Evolutionary conservation across 2,888 invertebrate species (phyloP).

Genomic region (Troides oblongomaculatus): DNA sequence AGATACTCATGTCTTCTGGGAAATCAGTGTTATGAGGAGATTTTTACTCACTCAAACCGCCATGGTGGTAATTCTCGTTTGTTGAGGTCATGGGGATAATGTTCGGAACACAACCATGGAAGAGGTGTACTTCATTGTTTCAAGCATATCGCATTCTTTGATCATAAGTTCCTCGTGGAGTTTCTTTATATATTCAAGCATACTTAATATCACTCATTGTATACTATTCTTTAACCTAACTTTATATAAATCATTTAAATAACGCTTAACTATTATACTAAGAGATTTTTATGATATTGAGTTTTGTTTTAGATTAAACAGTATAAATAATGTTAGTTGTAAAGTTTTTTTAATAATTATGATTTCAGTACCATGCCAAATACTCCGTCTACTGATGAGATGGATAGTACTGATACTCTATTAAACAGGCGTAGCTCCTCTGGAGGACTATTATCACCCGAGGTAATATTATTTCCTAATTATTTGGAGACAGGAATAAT

Average conservation of each 20-base stretch:
- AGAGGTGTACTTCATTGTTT: not conserved
- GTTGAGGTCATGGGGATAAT: no score
- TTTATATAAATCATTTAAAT: constrained; percentile 1
- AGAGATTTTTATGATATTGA: not conserved
- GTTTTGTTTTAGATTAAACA: not conserved
- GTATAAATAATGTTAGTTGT: not conserved
- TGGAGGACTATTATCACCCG: constrained; percentile 90
- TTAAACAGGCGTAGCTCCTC: constrained; percentile 88
- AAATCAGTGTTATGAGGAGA: no score
- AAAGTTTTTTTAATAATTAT: not conserved
- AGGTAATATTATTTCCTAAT: constrained; percentile 64
- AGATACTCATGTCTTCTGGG: no score
- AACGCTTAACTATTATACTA: constrained; percentile 22
- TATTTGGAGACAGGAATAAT: not conserved
- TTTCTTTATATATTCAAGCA: constrained; percentile 30
- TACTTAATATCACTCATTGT: constrained; percentile 24
- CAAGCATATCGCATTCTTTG: constrained; percentile 57
- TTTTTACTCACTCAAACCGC: no score
- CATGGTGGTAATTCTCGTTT: no score
- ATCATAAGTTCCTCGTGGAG: constrained; percentile 39
- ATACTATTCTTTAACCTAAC: constrained; percentile 3
- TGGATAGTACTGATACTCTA: constrained; percentile 76
- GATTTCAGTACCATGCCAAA: constrained; percentile 82
- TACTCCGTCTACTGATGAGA: constrained; percentile 85
- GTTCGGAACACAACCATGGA: no score